Conservation (phyloP, 1,140 invertebrate species). For the Ceratosolen solmsi region DNA sequence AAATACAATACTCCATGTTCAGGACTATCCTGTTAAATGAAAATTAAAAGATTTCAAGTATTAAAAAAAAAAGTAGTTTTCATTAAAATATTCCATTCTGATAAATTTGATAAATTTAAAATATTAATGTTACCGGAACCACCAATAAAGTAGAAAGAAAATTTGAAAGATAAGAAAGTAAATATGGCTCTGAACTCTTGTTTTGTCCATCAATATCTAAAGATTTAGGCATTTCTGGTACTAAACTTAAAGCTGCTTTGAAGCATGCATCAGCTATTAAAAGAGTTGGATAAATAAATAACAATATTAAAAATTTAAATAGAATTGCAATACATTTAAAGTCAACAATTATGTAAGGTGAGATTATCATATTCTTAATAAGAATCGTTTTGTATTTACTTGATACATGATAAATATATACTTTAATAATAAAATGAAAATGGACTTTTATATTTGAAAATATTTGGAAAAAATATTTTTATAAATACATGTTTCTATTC, state of each 20-base stretch:
- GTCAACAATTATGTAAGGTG: no score
- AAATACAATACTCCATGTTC: slow-evolving; percentile 88
- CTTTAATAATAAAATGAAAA: no score
- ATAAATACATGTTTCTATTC: no score
- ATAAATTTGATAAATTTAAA: neutral
- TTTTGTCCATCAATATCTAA: slow-evolving; percentile 84
- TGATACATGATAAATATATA: no score
- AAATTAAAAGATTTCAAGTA: slow-evolving; percentile 18
- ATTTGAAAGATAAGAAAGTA: slow-evolving; percentile 82
- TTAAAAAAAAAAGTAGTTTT: slow-evolving; percentile 17
- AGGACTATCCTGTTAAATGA: slow-evolving; percentile 82
- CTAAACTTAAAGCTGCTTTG: slow-evolving; percentile 86
- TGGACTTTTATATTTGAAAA: no score
- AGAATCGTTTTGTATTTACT: no score
- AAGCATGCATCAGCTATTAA: slow-evolving; percentile 92
- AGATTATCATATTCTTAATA: no score
- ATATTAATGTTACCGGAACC: slow-evolving; percentile 81
- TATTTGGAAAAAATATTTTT: no score
- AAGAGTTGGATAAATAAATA: slow-evolving; percentile 38
- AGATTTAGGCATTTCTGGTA: slow-evolving; percentile 85
- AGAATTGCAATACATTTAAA: no score
- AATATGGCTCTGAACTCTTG: slow-evolving; percentile 81
- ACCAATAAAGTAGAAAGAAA: slow-evolving; percentile 89
- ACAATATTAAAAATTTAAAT: slow-evolving; percentile 24
- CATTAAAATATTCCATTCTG: neutral